Percentiles rank a stretch among this genome's conserved stretches.
Evolutionary conservation across 2,113 vertebrate genomes (phyloP).

Genomic region (Malurus melanocephalus): DNA sequence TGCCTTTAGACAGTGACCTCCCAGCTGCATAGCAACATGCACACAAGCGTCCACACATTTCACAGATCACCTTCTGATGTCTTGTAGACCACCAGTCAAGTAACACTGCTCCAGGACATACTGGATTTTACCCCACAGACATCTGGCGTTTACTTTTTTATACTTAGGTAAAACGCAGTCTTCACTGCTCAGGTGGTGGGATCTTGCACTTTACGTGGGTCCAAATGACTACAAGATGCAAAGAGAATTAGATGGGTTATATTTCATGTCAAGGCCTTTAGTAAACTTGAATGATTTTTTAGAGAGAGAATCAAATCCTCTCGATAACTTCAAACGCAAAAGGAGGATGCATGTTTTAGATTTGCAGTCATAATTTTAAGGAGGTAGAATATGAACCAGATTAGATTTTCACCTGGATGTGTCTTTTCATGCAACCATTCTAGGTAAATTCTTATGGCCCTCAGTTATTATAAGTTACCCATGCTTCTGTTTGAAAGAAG

Average conservation of each 20-base stretch:
- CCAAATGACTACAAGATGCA: background rate
- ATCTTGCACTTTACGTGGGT: background rate
- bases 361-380: background rate
- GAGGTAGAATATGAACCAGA: background rate
- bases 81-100: background rate
- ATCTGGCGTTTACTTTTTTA: background rate
- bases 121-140: background rate
- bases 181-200: background rate
- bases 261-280: background rate
- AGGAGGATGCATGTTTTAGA: fast-evolving
- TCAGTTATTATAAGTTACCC: background rate
- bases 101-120: background rate
- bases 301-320: background rate
- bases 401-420: background rate
- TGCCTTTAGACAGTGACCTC: background rate
- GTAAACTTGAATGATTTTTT: background rate
- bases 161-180: background rate
- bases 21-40: background rate
- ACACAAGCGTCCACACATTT: background rate
- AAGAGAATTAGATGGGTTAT: background rate
- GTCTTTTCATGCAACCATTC: background rate
- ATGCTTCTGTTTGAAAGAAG: background rate
- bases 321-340: background rate
- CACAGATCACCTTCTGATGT: background rate
- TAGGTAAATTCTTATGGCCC: background rate